phyloP scores from a whole-genome alignment of 2,888 invertebrate genomes.

The Vannuccia rotundouncinata region DNA sequence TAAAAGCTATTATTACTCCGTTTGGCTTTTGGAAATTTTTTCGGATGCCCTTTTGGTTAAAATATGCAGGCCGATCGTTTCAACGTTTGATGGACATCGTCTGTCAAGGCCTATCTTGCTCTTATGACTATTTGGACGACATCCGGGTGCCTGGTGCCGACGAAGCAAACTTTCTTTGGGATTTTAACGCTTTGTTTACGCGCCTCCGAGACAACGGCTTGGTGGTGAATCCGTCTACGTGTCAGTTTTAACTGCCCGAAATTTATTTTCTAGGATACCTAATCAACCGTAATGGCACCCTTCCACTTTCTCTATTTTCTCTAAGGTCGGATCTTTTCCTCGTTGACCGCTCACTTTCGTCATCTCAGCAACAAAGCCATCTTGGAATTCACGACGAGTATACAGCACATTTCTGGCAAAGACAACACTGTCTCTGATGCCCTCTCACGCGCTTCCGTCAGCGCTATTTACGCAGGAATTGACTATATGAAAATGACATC shows the following conservation, averaged over 20 bases:
- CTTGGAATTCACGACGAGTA: slow-evolving; percentile 52
- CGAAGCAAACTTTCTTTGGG: background rate
- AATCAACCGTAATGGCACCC: background rate
- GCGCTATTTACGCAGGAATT: slow-evolving; percentile 12
- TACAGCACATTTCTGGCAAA: slow-evolving; percentile 44
- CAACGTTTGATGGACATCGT: background rate
- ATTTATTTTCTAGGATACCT: background rate
- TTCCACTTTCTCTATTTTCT: slow-evolving; percentile 41
- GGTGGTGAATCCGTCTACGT: background rate
- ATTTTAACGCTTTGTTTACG: slow-evolving; percentile 4
- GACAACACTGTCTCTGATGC: slow-evolving; percentile 33
- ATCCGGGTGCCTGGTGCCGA: background rate
- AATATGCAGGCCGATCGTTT: background rate
- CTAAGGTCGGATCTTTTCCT: slow-evolving; percentile 49
- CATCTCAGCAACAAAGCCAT: slow-evolving; percentile 51
- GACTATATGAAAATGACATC: slow-evolving; percentile 29
- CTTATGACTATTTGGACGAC: background rate
- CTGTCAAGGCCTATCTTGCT: background rate
- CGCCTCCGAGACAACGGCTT: background rate
- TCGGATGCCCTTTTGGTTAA: background rate
- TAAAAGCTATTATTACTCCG: background rate
- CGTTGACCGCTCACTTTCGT: slow-evolving; percentile 48
- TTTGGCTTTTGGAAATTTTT: background rate
- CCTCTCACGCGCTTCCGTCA: slow-evolving; percentile 20
- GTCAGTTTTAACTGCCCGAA: background rate